Evolutionary conservation across 2,113 vertebrate species (phyloP), one percentile per base, ranked within the genome.

Genomic region (Pterocles orientalis): DNA sequence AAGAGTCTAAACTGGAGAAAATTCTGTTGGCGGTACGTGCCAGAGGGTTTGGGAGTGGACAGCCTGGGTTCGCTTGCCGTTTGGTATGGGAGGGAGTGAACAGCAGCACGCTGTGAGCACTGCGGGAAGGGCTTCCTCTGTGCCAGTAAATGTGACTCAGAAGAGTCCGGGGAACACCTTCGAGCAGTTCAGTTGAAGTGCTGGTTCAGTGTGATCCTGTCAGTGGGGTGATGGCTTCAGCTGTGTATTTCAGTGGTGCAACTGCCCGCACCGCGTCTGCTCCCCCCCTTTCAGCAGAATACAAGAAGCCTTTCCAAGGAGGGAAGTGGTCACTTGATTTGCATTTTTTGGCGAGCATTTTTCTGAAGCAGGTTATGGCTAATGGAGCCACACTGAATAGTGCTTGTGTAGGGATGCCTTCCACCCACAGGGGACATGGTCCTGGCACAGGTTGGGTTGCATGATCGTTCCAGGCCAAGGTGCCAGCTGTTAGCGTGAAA

Each of bases 51-150:
- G 54, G 41, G 83, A 69, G 65, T 0, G 9, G 66, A 5, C 25
- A 16, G 56, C 4, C 36, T 19, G 6, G 26, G 62, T 54, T 66
- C 0, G 0, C 64, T 43, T 20, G 14, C 48, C 3, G 9, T 47
- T 36, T 13, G 4, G 24, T 10, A 10, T 2, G 51, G 75, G 21
- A 71, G 36, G 41, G 41, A 41, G 41, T 1, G 3, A 51, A 10
- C 12, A 25, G 36, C 54, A 43, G 65, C n/a, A 4, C 0, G 2
- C 65, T 0, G 6, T 31, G 76, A 72, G 36, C 1, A 47, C 75
- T 61, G 72, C 19, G 7, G 29, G 51, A 66, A 36, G 60, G 33
- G 79, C 48, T 64, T 85, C 88, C 81, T 69, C 68, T 12, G 8
- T 62, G 57, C 41, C 86, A 21, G 75, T 45, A 71, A 82, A 8